phyloP scores from a whole-genome alignment of 2,797 vertebrate genomes.

The Knipowitschia caucasica region DNA sequence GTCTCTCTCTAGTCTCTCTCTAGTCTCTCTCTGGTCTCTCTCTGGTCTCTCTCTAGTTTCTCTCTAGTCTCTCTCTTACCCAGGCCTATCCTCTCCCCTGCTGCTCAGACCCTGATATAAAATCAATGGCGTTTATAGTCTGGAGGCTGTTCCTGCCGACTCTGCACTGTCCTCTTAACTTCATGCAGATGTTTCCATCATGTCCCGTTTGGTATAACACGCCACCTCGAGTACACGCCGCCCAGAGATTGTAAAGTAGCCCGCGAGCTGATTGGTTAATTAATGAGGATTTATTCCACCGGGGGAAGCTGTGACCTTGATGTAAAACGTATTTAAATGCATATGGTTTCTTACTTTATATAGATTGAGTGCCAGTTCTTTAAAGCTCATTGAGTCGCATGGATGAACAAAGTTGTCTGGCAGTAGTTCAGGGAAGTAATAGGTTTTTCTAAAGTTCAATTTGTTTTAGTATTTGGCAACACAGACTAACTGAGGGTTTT shows the following conservation, averaged over 20 bases:
- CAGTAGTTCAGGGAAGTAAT: conserved; percentile 1
- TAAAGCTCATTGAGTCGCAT: not conserved
- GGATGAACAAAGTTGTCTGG: conserved; percentile 2
- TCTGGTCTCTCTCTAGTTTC: no score
- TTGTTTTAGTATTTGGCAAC: conserved; percentile 1
- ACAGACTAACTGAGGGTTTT: not conserved
- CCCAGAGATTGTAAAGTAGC: conserved; percentile 17
- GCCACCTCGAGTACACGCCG: conserved; percentile 19
- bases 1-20: no score
- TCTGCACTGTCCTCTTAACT: no score
- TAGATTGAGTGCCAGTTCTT: conserved; percentile 2
- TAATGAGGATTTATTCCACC: conserved; percentile 50
- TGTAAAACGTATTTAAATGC: not conserved
- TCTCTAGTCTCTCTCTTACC: no score
- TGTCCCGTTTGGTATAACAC: no score
- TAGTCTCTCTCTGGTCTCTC: no score
- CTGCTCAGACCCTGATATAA: no score
- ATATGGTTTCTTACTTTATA: conserved; percentile 3
- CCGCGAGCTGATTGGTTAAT: conserved; percentile 41
- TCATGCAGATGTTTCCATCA: no score
- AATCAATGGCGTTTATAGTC: no score
- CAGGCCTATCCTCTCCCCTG: no score
- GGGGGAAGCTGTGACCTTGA: conserved; percentile 32
- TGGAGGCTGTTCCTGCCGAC: no score
- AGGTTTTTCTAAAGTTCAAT: not conserved